These are phyloP conservation scores for Carpatolechia fugitivella DNA, from an alignment of 2,888 invertebrate genomes.

Conservation along the genomic window DNA sequence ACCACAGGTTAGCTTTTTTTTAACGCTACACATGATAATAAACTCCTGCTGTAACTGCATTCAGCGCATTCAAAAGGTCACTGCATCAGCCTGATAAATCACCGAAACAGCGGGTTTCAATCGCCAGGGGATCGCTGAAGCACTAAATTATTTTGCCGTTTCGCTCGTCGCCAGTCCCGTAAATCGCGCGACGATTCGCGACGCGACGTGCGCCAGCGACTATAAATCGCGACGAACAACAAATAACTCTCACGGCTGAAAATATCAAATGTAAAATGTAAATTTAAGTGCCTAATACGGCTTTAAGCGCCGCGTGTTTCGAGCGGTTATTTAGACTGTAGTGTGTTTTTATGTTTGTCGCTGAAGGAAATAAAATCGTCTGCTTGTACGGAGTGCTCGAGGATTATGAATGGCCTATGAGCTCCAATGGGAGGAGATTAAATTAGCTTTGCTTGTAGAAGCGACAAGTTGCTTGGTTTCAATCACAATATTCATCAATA, in stretches of 20 bases:
- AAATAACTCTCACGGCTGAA: conserved; percentile 72
- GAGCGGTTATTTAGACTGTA: conserved; percentile 64
- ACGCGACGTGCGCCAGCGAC: conserved; percentile 54
- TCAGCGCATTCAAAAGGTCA: background rate
- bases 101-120: conserved; percentile 1
- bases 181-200: conserved; percentile 57
- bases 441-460: conserved; percentile 29
- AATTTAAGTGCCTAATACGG: conserved; percentile 63
- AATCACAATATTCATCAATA: no score
- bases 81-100: background rate
- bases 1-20: no score
- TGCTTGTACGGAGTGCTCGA: conserved; percentile 47
- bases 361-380: conserved; percentile 73
- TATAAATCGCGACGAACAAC: conserved; percentile 63
- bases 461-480: background rate
- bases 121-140: conserved; percentile 2
- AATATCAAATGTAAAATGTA: conserved; percentile 76
- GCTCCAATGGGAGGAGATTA: conserved; percentile 48
- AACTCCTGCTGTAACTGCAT: no score
- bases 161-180: conserved; percentile 59
- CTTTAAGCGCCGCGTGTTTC: background rate
- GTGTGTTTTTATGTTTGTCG: conserved; percentile 73
- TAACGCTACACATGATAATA: no score
- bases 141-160: conserved; percentile 39
- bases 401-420: conserved; percentile 72